Percentiles rank a stretch among this genome's conserved stretches.
phyloP scores from a whole-genome alignment of 1,140 invertebrate species.

The Grapholita molesta region DNA sequence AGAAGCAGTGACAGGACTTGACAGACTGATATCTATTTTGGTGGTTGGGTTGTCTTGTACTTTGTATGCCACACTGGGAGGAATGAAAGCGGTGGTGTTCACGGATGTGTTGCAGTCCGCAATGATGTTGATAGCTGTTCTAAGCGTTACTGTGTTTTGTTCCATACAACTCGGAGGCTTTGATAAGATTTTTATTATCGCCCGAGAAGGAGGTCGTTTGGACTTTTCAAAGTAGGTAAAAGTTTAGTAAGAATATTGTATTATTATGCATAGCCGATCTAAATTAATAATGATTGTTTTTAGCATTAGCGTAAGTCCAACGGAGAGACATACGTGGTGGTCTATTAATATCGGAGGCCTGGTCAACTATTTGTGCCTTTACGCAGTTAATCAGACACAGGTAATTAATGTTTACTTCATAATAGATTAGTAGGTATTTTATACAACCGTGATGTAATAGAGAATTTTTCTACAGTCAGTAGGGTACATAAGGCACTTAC shows the following conservation, averaged over 20 bases:
- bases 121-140: slow-evolving; percentile 86
- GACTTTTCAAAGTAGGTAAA: slow-evolving; percentile 87
- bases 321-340: slow-evolving; percentile 92
- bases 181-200: slow-evolving; percentile 83
- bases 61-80: slow-evolving; percentile 95
- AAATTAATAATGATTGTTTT: slow-evolving; percentile 36
- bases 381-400: slow-evolving; percentile 91
- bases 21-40: slow-evolving; percentile 86
- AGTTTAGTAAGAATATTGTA: too few species aligned
- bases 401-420: too few species aligned
- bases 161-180: slow-evolving; percentile 85
- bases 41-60: slow-evolving; percentile 94
- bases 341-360: slow-evolving; percentile 94
- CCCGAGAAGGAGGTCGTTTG: slow-evolving; percentile 81
- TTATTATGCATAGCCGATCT: not conserved
- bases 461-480: too few species aligned
- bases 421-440: too few species aligned
- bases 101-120: slow-evolving; percentile 95
- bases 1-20: slow-evolving; percentile 90
- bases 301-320: slow-evolving; percentile 88
- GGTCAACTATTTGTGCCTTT: slow-evolving; percentile 95
- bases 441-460: too few species aligned
- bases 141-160: slow-evolving; percentile 88
- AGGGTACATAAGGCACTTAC: too few species aligned
- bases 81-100: slow-evolving; percentile 96